These are phyloP conservation scores for Antechinus flavipes DNA, from an alignment of 2,113 vertebrate genomes.

Conservation along the genomic window DNA sequence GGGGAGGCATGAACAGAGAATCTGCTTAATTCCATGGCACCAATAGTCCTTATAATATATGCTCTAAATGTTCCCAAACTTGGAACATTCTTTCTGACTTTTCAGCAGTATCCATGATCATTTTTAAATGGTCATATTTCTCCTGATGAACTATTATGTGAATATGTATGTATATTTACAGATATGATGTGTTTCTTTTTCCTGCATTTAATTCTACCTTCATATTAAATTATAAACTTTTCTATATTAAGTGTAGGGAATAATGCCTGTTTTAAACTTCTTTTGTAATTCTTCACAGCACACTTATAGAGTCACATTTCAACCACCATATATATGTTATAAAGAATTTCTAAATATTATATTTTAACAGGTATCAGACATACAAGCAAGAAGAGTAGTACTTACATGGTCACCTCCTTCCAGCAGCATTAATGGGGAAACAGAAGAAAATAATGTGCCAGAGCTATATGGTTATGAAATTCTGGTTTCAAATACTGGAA, in stretches of 20 bases:
- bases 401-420: slow-evolving; percentile 91
- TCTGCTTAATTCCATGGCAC: not conserved
- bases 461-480: slow-evolving; percentile 90
- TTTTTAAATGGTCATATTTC: slow-evolving; percentile 23
- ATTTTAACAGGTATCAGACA: slow-evolving; percentile 90
- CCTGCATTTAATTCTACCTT: slow-evolving; percentile 34
- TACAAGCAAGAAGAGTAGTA: slow-evolving; percentile 89
- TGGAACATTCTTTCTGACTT: not conserved
- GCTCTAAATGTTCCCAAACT: slow-evolving; percentile 22
- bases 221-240: not conserved
- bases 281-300: not conserved
- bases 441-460: slow-evolving; percentile 74
- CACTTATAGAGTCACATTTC: not conserved
- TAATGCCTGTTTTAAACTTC: not conserved
- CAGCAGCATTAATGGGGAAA: slow-evolving; percentile 82
- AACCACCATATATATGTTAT: not conserved
- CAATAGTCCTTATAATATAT: not conserved
- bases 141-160: slow-evolving; percentile 1
- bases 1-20: not conserved
- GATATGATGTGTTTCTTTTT: not conserved
- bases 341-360: slow-evolving; percentile 62
- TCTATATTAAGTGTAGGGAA: not conserved
- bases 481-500: slow-evolving; percentile 91
- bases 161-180: not conserved
- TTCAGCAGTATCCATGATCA: slow-evolving; percentile 27